Evolutionary conservation across 2,797 vertebrate genomes (phyloP).

Genomic region (Gallirallus australis): DNA sequence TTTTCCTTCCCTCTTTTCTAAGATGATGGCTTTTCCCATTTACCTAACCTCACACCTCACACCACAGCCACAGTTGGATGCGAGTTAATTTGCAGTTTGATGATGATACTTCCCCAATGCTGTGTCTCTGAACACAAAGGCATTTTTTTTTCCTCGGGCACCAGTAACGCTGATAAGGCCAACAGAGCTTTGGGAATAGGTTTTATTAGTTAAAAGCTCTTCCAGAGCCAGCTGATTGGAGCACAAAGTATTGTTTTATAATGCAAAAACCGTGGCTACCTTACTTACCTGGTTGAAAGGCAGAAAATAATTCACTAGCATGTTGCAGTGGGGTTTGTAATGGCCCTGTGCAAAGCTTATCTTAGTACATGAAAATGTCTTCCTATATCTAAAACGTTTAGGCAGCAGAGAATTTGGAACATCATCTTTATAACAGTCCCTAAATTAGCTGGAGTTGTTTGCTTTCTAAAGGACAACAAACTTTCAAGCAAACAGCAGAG

Average conservation of each 20-base stretch:
- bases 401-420: slow-evolving; percentile 37
- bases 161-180: slow-evolving; percentile 10
- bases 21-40: neutral
- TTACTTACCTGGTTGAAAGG: slow-evolving; percentile 6
- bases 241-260: slow-evolving; percentile 11
- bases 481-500: slow-evolving; percentile 13
- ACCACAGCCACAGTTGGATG: neutral
- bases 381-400: slow-evolving; percentile 40
- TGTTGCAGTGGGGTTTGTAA: slow-evolving; percentile 51
- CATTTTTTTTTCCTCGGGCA: neutral
- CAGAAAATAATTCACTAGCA: slow-evolving; percentile 32
- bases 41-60: neutral
- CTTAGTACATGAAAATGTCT: neutral
- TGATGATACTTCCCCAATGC: neutral
- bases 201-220: slow-evolving; percentile 41
- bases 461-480: slow-evolving; percentile 9
- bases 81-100: slow-evolving; percentile 25
- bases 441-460: slow-evolving; percentile 38
- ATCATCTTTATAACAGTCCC: neutral
- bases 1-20: rapidly evolving
- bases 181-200: slow-evolving; percentile 18
- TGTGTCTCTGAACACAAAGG: neutral
- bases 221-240: neutral
- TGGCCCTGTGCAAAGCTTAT: neutral
- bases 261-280: slow-evolving; percentile 7